Base-by-base conservation (phyloP, 2,113 vertebrate genomes). In the Probosciger aterrimus region DNA sequence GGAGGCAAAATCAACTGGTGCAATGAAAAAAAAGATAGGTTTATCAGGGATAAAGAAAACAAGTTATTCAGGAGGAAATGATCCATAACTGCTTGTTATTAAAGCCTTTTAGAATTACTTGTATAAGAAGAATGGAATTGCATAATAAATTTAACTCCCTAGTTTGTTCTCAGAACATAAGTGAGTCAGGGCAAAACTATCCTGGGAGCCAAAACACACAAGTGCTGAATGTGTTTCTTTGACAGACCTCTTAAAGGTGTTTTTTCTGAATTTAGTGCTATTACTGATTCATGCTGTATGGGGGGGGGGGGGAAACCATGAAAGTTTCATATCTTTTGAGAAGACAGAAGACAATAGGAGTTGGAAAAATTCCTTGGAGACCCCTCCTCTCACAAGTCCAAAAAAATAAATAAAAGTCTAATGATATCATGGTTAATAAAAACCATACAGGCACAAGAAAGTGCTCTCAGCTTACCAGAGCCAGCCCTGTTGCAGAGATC, bases 31-130 rank as follows among this genome's bases (percentile, higher is more conserved):
- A 94, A 37, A 80, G 12, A 53, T 1, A 90, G 57, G 73, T 90
- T 96, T 96, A 77, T 95, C 78, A 94, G 90, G 76, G 71, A 86
- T 82, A 96, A 96, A 90, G 90, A 88, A 94, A 95, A 75, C 37
- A 93, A 65, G n/a, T 44, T 88, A 86, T 92, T 94, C 50, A 73
- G 37, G 55, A 39, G 27, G 63, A 95, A 95, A 96, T 83, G 60
- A 77, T 87, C 91, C 67, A 83, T 87, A 82, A 87, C 53, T 85
- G 27, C 52, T 79, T 75, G 63, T 83, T 93, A 91, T 69, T 94
- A 60, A 93, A 91, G 19, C 16, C 63, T 92, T 91, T 91, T 87
- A 83, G 63, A 92, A 86, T 92, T 92, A 67, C 59, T 95, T 8
- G 35, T 50, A 86, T 70, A 77, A 91, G 70, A 84, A 90, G 57